phyloP scores from a whole-genome alignment of 1,140 invertebrate species.

The Linepithema humile region DNA sequence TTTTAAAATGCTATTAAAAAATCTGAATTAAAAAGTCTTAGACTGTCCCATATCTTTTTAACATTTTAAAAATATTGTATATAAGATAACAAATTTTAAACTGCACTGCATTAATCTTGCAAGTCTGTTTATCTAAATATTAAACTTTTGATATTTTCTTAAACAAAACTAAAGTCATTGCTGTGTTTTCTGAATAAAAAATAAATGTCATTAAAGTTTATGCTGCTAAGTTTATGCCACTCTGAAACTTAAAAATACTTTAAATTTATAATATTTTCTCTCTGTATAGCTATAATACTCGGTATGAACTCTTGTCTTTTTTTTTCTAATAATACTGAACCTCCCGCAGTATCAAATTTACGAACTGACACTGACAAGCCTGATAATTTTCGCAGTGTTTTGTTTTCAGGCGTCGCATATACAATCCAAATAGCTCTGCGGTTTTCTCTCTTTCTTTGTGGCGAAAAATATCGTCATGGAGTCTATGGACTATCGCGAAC shows the following conservation, averaged over 20 bases:
- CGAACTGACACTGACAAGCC: background rate
- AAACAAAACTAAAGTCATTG: background rate
- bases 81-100: background rate
- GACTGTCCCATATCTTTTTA: background rate
- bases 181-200: background rate
- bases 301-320: background rate
- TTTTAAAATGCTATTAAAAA: background rate
- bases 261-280: background rate
- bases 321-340: background rate
- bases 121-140: background rate
- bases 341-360: conserved; percentile 7
- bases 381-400: conserved; percentile 8
- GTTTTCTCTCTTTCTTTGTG: background rate
- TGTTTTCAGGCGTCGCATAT: background rate
- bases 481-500: conserved; percentile 66
- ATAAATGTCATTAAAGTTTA: background rate
- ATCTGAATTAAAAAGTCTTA: background rate
- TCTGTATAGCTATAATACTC: background rate
- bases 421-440: conserved; percentile 34
- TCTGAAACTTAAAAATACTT: conserved; percentile 4
- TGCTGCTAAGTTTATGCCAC: background rate
- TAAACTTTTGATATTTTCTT: background rate
- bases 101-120: background rate
- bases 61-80: background rate
- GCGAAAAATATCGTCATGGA: conserved; percentile 65